A percentile compares a stretch with the other conserved stretches of the same genome.
phyloP scores from a whole-genome alignment of 64 coral and sea anemone genomes.

The Montipora efflorescens region DNA sequence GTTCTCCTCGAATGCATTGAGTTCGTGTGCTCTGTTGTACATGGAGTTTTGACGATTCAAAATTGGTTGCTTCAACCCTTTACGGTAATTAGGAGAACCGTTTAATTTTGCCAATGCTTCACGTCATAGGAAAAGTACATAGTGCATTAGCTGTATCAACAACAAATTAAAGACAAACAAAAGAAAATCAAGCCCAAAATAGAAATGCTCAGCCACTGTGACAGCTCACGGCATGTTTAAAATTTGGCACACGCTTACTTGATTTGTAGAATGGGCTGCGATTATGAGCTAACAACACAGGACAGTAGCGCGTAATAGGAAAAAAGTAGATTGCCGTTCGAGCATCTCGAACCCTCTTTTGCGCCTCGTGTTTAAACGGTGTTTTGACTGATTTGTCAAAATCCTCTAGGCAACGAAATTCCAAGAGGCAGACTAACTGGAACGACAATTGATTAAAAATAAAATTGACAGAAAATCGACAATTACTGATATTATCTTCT shows the following conservation, averaged over 20 bases:
- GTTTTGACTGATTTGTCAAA: too few species aligned
- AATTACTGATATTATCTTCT: too few species aligned
- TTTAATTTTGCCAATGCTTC: not conserved
- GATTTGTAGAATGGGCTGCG: not conserved
- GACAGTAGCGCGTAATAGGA: too few species aligned
- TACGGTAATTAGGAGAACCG: not conserved
- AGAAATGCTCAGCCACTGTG: constrained; percentile 40
- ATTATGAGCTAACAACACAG: too few species aligned
- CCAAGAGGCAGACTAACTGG: too few species aligned
- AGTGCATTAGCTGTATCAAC: constrained; percentile 50
- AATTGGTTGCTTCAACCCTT: not conserved
- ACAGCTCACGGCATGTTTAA: constrained; percentile 24
- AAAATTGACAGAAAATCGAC: too few species aligned
- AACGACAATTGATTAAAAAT: too few species aligned
- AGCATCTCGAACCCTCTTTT: not conserved
- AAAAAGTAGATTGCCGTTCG: too few species aligned
- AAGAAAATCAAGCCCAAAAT: constrained; percentile 40
- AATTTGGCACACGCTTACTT: not conserved
- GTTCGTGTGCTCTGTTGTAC: not conserved
- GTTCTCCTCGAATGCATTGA: not conserved
- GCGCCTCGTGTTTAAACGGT: too few species aligned
- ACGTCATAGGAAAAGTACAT: constrained; percentile 1
- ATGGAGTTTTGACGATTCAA: constrained; percentile 3
- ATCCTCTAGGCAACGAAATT: too few species aligned
- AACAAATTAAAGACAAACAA: not conserved